A percentile compares a stretch with the other conserved stretches of the same genome.
Evolutionary conservation across 2,888 invertebrate genomes (phyloP).

Genomic region (Cancer borealis): DNA sequence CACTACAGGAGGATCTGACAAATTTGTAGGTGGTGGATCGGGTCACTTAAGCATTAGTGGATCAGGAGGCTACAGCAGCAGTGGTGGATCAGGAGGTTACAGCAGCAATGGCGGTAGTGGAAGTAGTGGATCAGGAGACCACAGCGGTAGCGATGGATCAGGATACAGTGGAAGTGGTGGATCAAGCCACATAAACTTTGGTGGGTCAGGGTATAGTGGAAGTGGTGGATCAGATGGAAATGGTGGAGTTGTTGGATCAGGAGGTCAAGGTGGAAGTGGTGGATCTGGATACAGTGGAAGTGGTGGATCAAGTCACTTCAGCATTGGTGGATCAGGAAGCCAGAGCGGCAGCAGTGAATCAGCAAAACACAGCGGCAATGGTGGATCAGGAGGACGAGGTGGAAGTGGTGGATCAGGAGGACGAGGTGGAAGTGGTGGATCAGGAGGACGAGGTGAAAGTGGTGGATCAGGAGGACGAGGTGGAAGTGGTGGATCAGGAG

Average conservation of each 20-base stretch:
- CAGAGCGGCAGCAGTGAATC: constrained; percentile 27
- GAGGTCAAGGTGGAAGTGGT: neutral
- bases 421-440: constrained; percentile 35
- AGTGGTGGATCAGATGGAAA: constrained; percentile 1
- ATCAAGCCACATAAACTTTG: neutral
- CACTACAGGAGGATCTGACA: constrained; percentile 15
- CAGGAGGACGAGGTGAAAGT: neutral
- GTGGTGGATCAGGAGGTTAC: constrained; percentile 29
- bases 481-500: constrained; percentile 30
- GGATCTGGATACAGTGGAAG: neutral
- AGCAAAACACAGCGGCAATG: constrained; percentile 10
- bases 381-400: constrained; percentile 31
- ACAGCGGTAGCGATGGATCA: neutral
- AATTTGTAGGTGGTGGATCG: constrained; percentile 42
- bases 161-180: neutral
- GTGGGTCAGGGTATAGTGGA: constrained; percentile 18
- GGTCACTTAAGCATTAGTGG: constrained; percentile 35
- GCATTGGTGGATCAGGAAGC: neutral
- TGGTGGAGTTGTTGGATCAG: constrained; percentile 31
- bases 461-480: constrained; percentile 38
- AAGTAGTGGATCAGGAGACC: neutral
- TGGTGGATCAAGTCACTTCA: constrained; percentile 35
- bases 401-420: constrained; percentile 30
- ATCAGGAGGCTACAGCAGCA: constrained; percentile 27
- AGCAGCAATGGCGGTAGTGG: neutral